Percentiles rank a stretch among this genome's conserved stretches.
Conservation (phyloP, 2,888 invertebrate species). For the Odontomyia ornata region DNA sequence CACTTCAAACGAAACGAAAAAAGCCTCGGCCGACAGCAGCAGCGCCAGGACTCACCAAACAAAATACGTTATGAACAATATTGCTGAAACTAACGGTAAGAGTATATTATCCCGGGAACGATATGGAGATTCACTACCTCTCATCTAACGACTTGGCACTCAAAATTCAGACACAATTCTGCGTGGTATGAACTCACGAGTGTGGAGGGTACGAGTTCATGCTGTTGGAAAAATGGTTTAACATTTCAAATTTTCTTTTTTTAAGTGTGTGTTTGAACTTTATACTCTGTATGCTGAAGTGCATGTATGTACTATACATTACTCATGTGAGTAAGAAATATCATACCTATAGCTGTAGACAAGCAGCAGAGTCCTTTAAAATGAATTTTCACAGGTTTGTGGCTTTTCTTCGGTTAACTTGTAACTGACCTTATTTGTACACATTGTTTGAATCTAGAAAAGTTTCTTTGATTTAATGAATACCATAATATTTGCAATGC, state of each 20-base stretch:
- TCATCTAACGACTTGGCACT: neutral
- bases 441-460: no score
- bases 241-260: neutral
- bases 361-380: no score
- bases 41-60: conserved; percentile 59
- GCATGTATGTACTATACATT: no score
- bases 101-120: neutral
- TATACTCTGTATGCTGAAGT: no score
- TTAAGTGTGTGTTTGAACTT: neutral
- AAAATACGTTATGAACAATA: conserved; percentile 61
- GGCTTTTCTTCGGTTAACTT: no score
- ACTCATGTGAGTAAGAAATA: no score
- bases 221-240: neutral
- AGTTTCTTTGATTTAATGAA: no score
- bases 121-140: conserved; percentile 23
- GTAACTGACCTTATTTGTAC: no score
- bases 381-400: no score
- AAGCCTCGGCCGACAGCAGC: conserved; percentile 58
- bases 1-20: conserved; percentile 62
- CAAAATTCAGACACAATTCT: neutral
- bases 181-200: neutral
- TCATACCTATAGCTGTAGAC: no score
- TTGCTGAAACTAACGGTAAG: conserved; percentile 18
- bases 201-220: neutral
- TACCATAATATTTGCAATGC: no score